Base-by-base conservation (phyloP, 2,888 invertebrate genomes). In the Rhamphomyia laevipes region DNA sequence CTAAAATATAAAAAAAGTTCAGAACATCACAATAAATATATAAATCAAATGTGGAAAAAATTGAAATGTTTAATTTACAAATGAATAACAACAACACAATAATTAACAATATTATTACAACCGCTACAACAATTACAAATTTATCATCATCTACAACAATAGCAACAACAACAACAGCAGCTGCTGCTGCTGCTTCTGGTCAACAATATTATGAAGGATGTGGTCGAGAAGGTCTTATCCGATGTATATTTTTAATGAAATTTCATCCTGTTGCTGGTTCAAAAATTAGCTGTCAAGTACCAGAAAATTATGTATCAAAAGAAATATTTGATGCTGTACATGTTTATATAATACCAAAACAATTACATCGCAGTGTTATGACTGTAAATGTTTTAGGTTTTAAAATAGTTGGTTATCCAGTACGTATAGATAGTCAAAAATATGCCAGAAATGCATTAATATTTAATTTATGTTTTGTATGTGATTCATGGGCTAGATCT, bases 341-440 rank as follows among this genome's bases (percentile, higher is more conserved):
- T 65, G 89, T 88, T 21, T 96, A 91, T 65, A 91, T 96, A 55
- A 96, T 96, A 64, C 94, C 95, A 4, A 96, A 95, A 70, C 90
- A 93, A 63, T 76, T 96, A 33, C 88, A 92, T 64, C 78, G 86
- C 57, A 87, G 90, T 63, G 85, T 89, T 10, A 85, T 96, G 64
- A 94, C 93, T 9, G 86, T 95, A 80, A 80, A 80, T 65, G 76
- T 78, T 2, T 62, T 78, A 27, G 87, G 88, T 27, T 84, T 85
- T 61, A 94, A 94, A 73, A 89, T 95, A 57, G 77, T 95, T 15
- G 94, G 94, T 0, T 94, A 88, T 68, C 95, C 95, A 0, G 87
- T 94, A 38, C 79, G 85, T 55, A 93, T 96, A 51, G 86, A 89
- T 59, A 83, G 86, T 68, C 80, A 86, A 45, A 85, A 89, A 61